Evolutionary conservation across 2,113 vertebrate species (phyloP).

Genomic region (Calidris pygmaea): DNA sequence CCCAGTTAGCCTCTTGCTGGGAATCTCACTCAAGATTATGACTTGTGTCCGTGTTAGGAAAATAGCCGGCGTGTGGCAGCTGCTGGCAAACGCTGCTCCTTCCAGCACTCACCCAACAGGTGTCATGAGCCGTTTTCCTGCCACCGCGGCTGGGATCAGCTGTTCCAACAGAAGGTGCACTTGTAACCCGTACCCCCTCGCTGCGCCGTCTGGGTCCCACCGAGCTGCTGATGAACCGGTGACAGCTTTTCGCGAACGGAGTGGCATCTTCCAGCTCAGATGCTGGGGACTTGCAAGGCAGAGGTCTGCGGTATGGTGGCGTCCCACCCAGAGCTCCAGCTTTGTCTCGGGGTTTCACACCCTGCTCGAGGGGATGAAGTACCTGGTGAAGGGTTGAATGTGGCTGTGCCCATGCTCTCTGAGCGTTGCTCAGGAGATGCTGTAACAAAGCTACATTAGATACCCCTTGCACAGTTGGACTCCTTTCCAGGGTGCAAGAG

Average conservation of each 20-base stretch:
- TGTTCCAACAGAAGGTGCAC: constrained; percentile 50
- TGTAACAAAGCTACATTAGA: background rate
- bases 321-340: background rate
- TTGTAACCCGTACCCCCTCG: background rate
- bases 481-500: background rate
- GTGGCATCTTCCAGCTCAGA: background rate
- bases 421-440: background rate
- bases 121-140: background rate
- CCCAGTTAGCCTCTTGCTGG: constrained; percentile 56
- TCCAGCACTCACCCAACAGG: constrained; percentile 30
- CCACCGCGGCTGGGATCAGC: constrained; percentile 5
- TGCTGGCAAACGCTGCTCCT: constrained; percentile 22
- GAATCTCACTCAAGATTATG: constrained; percentile 40
- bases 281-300: background rate
- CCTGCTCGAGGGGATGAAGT: background rate
- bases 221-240: background rate
- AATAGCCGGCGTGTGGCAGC: background rate
- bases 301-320: background rate
- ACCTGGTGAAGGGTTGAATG: background rate
- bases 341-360: background rate
- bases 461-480: background rate
- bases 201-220: background rate
- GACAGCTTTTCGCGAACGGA: background rate
- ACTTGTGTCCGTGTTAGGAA: constrained; percentile 2
- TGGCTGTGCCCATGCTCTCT: background rate